Evolutionary conservation across 2,113 vertebrate species (phyloP).

Genomic region (Triplophysa dalaica): DNA sequence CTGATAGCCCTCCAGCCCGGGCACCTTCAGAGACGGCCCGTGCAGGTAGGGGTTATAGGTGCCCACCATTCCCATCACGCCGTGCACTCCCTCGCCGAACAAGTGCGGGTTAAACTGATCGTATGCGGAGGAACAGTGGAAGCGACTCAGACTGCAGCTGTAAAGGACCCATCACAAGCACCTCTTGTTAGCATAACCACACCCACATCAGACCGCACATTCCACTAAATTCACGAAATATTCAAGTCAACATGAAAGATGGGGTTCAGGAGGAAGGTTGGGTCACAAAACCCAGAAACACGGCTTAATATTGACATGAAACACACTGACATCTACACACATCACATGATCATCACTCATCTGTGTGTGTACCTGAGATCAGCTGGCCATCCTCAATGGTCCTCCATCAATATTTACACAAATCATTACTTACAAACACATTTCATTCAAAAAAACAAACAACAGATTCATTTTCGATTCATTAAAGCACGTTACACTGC

Average conservation of each 20-base stretch:
- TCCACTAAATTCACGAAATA: too few relatives aligned
- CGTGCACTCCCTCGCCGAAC: conserved; percentile 66
- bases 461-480: not conserved
- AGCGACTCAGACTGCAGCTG: conserved; percentile 84
- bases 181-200: conserved; percentile 4
- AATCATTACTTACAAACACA: conserved; percentile 3
- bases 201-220: not conserved
- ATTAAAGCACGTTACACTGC: not conserved
- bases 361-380: not conserved
- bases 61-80: conserved; percentile 64
- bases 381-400: not conserved
- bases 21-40: conserved; percentile 79
- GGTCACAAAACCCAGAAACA: not conserved
- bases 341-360: too few relatives aligned
- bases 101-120: conserved; percentile 90
- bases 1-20: conserved; percentile 78
- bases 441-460: not conserved
- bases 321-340: too few relatives aligned
- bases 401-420: conserved; percentile 1
- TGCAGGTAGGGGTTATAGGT: conserved; percentile 78
- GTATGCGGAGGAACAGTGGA: conserved; percentile 82
- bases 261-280: too few relatives aligned
- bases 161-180: conserved; percentile 8
- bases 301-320: too few relatives aligned
- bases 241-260: conserved; percentile 9